These are phyloP conservation scores for Anoncus sp. DNA, from an alignment of 2,888 invertebrate genomes.

Conservation along the genomic window DNA sequence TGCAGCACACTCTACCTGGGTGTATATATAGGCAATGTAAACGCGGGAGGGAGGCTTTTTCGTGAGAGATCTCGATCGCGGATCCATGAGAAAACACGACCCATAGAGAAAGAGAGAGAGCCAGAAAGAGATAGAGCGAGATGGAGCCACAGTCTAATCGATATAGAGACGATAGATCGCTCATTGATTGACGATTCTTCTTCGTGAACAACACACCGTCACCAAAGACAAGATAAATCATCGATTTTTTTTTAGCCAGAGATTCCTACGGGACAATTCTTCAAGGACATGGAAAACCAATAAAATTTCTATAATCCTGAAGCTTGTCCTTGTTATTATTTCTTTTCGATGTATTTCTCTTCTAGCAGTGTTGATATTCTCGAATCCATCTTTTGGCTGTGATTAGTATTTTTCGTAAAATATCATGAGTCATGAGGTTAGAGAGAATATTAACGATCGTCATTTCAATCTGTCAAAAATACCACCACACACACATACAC, in stretches of 20 bases:
- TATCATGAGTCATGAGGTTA: not conserved
- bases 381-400: not conserved
- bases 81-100: conserved; percentile 62
- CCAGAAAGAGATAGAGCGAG: conserved; percentile 20
- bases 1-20: too few relatives aligned
- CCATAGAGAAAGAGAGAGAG: conserved; percentile 6
- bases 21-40: conserved; percentile 15
- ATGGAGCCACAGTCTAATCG: conserved; percentile 24
- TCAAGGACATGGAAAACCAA: not conserved
- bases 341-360: not conserved
- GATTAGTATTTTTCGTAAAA: not conserved
- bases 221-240: conserved; percentile 20
- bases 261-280: conserved; percentile 3
- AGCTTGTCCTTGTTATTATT: not conserved
- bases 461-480: conserved; percentile 60
- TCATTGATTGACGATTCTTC: conserved; percentile 58
- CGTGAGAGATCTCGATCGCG: conserved; percentile 67
- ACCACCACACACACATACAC: conserved; percentile 3
- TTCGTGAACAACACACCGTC: conserved; percentile 9
- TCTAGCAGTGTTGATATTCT: too few relatives aligned
- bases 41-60: conserved; percentile 55
- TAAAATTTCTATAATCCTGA: not conserved
- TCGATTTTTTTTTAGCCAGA: conserved; percentile 13
- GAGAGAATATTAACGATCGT: conserved; percentile 55
- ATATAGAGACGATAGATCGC: conserved; percentile 52